Evolutionary conservation across 2,113 vertebrate genomes (phyloP).

Genomic region (Serilophus lunatus): DNA sequence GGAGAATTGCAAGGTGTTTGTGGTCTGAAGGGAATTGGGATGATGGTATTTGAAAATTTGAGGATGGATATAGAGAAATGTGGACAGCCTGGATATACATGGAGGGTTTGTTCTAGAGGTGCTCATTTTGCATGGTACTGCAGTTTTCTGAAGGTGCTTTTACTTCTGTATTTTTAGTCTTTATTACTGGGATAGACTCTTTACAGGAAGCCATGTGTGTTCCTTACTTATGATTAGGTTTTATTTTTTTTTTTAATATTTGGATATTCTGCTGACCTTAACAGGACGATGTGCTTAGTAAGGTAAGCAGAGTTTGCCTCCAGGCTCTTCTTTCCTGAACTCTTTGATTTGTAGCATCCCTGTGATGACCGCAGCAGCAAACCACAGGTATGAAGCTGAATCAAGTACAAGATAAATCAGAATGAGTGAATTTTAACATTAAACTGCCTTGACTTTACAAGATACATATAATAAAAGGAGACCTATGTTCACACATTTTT

Average conservation of each 20-base stretch:
- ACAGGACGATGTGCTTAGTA: not conserved
- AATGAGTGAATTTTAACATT: not conserved
- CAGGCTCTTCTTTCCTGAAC: not conserved
- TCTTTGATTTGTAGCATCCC: not conserved
- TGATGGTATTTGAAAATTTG: not conserved
- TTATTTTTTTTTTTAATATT: not conserved
- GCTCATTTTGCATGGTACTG: not conserved
- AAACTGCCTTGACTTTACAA: accelerated
- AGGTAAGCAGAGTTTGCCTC: not conserved
- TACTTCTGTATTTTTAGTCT: not conserved
- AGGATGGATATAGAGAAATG: not conserved
- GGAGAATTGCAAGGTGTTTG: not conserved
- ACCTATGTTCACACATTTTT: not conserved
- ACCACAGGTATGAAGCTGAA: not conserved
- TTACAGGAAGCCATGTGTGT: not conserved
- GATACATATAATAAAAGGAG: not conserved
- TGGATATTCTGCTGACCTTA: not conserved
- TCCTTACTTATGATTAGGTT: not conserved
- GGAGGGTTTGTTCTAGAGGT: not conserved
- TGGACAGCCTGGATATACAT: not conserved
- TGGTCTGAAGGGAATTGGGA: not conserved
- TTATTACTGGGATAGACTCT: not conserved
- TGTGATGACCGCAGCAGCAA: not conserved
- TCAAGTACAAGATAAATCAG: not conserved
- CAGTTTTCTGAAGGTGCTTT: not conserved